phyloP scores from a whole-genome alignment of 2,797 vertebrate genomes.

The Dendrocincla tyrannina region DNA sequence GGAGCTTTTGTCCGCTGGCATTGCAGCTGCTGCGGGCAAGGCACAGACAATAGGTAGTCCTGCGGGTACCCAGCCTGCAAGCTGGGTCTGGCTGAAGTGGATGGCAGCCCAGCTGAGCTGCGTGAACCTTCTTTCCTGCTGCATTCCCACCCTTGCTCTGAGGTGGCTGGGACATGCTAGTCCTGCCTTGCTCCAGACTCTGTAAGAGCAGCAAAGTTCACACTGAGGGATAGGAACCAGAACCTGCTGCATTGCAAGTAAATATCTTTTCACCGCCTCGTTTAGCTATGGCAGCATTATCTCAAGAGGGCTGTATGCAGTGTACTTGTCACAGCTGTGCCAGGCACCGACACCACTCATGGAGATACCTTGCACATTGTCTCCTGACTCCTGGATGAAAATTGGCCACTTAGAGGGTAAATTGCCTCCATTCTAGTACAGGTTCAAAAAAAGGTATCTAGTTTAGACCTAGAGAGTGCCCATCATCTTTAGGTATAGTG shows the following conservation, averaged over 20 bases:
- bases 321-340: background rate
- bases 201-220: background rate
- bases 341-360: background rate
- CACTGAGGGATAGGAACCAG: background rate
- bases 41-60: background rate
- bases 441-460: background rate
- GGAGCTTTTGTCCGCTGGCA: background rate
- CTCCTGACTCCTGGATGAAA: background rate
- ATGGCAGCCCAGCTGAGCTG: fast-evolving
- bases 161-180: fast-evolving
- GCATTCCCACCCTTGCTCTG: background rate
- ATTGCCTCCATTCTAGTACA: background rate
- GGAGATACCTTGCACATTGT: fast-evolving
- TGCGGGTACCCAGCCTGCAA: fast-evolving
- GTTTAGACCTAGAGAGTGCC: background rate
- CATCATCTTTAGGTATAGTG: background rate
- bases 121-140: background rate
- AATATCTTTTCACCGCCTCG: fast-evolving
- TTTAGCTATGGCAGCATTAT: background rate
- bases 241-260: background rate
- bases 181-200: background rate
- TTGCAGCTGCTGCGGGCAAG: background rate
- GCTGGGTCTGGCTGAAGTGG: background rate
- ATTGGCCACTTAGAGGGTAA: background rate
- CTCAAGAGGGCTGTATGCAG: background rate